phyloP scores from a whole-genome alignment of 2,113 vertebrate species.

The Xiphophorus couchianus region DNA sequence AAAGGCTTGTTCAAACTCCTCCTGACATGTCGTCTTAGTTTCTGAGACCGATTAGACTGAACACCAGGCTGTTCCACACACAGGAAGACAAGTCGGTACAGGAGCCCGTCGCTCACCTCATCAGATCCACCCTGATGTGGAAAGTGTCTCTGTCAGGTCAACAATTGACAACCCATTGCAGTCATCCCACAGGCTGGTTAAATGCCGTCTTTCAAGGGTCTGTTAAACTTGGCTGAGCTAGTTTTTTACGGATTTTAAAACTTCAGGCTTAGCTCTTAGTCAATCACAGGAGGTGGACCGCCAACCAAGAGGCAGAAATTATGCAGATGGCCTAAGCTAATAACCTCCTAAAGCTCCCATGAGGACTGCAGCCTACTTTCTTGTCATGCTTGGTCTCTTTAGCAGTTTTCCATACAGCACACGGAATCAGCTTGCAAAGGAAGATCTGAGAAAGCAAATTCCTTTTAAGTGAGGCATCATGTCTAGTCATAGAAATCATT shows the following conservation, averaged over 20 bases:
- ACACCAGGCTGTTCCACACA: conserved; percentile 48
- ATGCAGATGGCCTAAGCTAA: conserved; percentile 15
- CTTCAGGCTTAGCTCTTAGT: conserved; percentile 38
- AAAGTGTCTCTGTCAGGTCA: conserved; percentile 70
- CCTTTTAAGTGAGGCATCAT: conserved; percentile 59
- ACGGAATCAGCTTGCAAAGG: conserved; percentile 37
- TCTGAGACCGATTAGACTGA: conserved; percentile 61
- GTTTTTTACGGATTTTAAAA: conserved; percentile 30
- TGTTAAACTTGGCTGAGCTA: conserved; percentile 42
- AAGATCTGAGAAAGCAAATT: conserved; percentile 52
- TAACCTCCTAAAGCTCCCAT: conserved; percentile 22
- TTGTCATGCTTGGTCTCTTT: conserved; percentile 12
- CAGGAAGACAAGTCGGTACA: conserved; percentile 46
- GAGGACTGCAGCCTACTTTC: conserved; percentile 11
- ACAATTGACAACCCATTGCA: conserved; percentile 70
- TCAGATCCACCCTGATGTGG: conserved; percentile 53
- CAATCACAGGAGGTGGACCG: conserved; percentile 4
- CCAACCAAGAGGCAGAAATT: conserved; percentile 22
- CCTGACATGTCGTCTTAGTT: conserved; percentile 59
- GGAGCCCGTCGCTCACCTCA: conserved; percentile 58
- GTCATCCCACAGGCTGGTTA: conserved; percentile 49
- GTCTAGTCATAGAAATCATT: conserved; percentile 48
- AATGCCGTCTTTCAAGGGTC: conserved; percentile 52
- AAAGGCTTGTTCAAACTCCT: conserved; percentile 57
- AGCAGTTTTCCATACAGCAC: background rate